These are phyloP conservation scores for Psettodes erumei DNA, from an alignment of 2,113 vertebrate species.

Conservation along the genomic window DNA sequence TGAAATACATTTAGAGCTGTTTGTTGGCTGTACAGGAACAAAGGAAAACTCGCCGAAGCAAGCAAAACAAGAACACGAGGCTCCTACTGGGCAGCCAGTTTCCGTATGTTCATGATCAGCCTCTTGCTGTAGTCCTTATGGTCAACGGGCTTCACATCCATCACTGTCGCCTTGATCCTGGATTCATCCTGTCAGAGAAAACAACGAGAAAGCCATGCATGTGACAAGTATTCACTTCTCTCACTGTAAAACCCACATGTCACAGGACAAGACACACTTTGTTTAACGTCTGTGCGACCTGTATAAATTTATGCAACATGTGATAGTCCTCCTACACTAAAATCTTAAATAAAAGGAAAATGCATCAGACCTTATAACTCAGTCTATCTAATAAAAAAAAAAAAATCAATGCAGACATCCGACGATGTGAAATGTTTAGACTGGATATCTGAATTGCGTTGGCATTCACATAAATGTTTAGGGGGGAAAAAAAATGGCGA, in stretches of 20 bases:
- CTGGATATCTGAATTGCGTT: background rate
- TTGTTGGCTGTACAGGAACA: constrained; percentile 38
- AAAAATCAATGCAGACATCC: background rate
- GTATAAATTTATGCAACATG: no score
- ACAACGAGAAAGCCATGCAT: constrained; percentile 22
- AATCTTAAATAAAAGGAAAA: no score
- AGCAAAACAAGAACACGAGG: background rate
- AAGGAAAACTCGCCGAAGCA: constrained; percentile 19
- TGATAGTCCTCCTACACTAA: no score
- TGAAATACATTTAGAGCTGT: background rate
- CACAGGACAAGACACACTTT: background rate
- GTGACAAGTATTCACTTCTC: background rate
- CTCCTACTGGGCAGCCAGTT: constrained; percentile 76
- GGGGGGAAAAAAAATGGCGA: background rate
- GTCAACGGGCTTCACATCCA: constrained; percentile 93
- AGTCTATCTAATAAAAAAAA: no score
- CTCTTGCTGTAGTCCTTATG: constrained; percentile 92
- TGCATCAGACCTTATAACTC: background rate
- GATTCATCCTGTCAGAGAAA: constrained; percentile 89
- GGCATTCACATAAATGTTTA: constrained; percentile 34
- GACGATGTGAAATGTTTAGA: background rate
- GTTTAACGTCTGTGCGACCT: no score
- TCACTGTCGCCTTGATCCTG: constrained; percentile 92
- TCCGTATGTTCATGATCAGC: constrained; percentile 91
- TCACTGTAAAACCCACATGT: background rate